A percentile compares a stretch with the other conserved stretches of the same genome.
Evolutionary conservation across 2,888 invertebrate species (phyloP).

Genomic region (Sesia apiformis): DNA sequence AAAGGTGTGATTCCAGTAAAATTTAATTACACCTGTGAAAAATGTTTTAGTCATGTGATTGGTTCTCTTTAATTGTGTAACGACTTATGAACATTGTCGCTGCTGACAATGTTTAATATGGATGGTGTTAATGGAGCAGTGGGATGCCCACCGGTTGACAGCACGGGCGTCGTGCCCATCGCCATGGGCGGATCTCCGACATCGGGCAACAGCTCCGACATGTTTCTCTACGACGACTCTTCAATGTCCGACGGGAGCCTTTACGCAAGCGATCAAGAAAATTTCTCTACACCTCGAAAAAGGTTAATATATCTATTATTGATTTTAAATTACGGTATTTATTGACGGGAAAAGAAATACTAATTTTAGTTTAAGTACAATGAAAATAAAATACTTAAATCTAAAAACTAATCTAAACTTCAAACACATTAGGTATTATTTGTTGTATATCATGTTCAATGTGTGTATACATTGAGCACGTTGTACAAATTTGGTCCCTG

Average conservation of each 20-base stretch:
- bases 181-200: constrained; percentile 45
- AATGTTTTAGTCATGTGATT: no score
- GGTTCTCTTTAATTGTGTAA: no score
- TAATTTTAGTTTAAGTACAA: no score
- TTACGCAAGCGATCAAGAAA: constrained; percentile 89
- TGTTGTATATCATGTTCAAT: no score
- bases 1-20: neutral
- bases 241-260: constrained; percentile 78
- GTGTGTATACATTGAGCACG: no score
- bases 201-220: constrained; percentile 77
- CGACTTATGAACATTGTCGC: no score
- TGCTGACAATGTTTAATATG: constrained; percentile 20
- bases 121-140: constrained; percentile 26
- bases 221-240: constrained; percentile 80
- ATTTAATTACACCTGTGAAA: neutral
- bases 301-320: constrained; percentile 71
- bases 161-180: constrained; percentile 15
- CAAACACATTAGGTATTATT: no score
- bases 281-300: constrained; percentile 77
- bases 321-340: no score
- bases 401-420: no score
- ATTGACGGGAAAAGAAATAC: no score
- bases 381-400: neutral
- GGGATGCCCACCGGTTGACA: constrained; percentile 17
- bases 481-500: no score